Percentiles rank a stretch among this genome's conserved stretches.
These are phyloP conservation scores for Amblyteles armatorius DNA, from an alignment of 2,888 invertebrate species.

Conservation along the genomic window DNA sequence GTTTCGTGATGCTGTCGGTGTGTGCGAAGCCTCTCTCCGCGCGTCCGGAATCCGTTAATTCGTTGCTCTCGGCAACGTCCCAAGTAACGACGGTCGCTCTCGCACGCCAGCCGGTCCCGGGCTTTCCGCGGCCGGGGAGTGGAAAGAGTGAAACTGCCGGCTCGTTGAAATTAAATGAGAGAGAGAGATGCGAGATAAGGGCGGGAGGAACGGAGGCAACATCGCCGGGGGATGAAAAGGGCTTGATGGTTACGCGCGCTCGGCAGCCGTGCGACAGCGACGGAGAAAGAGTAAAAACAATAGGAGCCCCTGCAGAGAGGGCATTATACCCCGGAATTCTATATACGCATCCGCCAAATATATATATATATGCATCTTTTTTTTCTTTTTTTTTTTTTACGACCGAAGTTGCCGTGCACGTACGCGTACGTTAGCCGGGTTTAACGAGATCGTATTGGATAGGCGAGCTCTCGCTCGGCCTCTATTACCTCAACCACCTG, in stretches of 20 bases:
- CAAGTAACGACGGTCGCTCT: conserved; percentile 58
- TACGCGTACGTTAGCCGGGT: conserved; percentile 60
- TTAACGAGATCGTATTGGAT: conserved; percentile 67
- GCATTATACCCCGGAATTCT: conserved; percentile 42
- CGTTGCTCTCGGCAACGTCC: conserved; percentile 55
- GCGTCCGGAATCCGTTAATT: conserved; percentile 62
- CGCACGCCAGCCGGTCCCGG: conserved; percentile 34
- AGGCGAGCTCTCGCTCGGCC: conserved; percentile 46
- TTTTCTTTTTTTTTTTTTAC: conserved; percentile 34
- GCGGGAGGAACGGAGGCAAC: conserved; percentile 2
- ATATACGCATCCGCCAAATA: conserved; percentile 12
- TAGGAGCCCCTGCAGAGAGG: conserved; percentile 21
- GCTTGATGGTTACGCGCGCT: conserved; percentile 36
- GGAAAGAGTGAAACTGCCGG: conserved; percentile 39
- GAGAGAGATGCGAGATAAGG: conserved; percentile 29
- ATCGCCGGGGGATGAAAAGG: conserved; percentile 53
- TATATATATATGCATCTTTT: conserved; percentile 3
- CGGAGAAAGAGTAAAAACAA: conserved; percentile 45
- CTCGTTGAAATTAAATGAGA: conserved; percentile 59
- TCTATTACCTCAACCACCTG: conserved; percentile 68
- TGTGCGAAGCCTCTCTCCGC: conserved; percentile 31
- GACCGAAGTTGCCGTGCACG: conserved; percentile 41
- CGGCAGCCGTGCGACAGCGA: conserved; percentile 31
- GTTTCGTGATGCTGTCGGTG: conserved; percentile 19
- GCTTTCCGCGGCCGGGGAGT: not conserved